Evolutionary conservation across 2,797 vertebrate genomes (phyloP).

Genomic region (Anolis apletophallus): DNA sequence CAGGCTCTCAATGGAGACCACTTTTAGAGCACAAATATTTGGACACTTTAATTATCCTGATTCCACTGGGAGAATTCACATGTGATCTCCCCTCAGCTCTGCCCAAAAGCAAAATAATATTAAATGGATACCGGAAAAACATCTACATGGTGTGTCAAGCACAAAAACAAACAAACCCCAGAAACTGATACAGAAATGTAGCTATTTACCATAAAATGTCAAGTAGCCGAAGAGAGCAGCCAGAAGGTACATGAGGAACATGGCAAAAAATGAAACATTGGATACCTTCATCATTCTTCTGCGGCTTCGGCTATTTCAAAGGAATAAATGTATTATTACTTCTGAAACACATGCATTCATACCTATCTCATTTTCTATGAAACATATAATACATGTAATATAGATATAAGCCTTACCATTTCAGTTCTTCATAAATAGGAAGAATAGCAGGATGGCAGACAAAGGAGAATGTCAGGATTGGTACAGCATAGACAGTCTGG

Average conservation of each 20-base stretch:
- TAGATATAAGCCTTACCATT: slow-evolving; percentile 82
- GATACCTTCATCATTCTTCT: slow-evolving; percentile 95
- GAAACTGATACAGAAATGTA: slow-evolving; percentile 31
- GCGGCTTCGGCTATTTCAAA: slow-evolving; percentile 87
- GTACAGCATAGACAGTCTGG: slow-evolving; percentile 95
- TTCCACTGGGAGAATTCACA: neutral
- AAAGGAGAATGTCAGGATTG: slow-evolving; percentile 96
- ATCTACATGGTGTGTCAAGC: neutral
- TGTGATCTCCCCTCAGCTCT: neutral
- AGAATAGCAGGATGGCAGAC: slow-evolving; percentile 97
- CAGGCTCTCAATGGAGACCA: neutral
- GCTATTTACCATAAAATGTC: slow-evolving; percentile 91
- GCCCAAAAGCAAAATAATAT: neutral
- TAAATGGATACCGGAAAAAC: neutral
- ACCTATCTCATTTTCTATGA: neutral
- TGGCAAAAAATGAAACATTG: slow-evolving; percentile 94
- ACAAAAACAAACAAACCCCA: neutral
- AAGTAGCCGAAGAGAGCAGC: slow-evolving; percentile 97
- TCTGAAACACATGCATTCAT: neutral
- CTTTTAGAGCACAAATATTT: neutral
- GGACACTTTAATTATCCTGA: neutral
- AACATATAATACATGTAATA: neutral
- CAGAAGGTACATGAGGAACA: slow-evolving; percentile 97
- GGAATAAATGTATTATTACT: slow-evolving; percentile 51
- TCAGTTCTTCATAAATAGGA: slow-evolving; percentile 97